A percentile compares a stretch with the other conserved stretches of the same genome.
Conservation (phyloP, 2,113 vertebrate genomes). For the Camelus bactrianus region DNA sequence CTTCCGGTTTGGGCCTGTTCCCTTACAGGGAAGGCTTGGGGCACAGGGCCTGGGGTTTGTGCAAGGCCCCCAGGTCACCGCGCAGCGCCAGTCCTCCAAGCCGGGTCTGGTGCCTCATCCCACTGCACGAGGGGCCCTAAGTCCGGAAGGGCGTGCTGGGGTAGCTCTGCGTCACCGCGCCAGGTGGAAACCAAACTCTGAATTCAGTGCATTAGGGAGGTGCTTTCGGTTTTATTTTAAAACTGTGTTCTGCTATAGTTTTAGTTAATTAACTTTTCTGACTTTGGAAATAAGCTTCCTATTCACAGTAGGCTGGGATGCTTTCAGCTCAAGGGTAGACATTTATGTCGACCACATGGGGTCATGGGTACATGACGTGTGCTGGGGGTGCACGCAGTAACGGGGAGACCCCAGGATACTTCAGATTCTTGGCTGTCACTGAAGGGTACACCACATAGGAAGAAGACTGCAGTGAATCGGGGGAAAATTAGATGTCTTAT, state of each 20-base stretch:
- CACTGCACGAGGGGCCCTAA: not conserved
- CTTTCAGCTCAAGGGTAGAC: not conserved
- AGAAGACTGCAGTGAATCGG: not conserved
- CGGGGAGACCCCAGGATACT: not conserved
- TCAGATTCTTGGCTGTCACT: not conserved
- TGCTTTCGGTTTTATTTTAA: not conserved
- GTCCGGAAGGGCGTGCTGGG: not conserved
- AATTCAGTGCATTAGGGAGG: not conserved
- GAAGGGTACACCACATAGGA: not conserved
- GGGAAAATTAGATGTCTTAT: not conserved
- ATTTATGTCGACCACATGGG: not conserved
- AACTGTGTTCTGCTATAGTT: not conserved
- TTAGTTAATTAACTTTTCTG: not conserved
- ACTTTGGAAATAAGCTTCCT: not conserved
- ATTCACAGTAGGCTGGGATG: not conserved
- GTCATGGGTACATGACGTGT: not conserved
- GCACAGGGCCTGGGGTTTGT: not conserved
- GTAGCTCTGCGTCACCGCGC: not conserved
- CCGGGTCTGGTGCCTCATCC: not conserved
- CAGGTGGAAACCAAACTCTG: not conserved
- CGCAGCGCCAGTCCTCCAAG: not conserved
- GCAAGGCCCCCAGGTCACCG: not conserved
- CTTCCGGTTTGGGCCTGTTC: not conserved
- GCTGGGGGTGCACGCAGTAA: not conserved
- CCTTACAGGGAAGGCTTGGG: not conserved